Evolutionary conservation across 2,888 invertebrate genomes (phyloP), one percentile per base, ranked within the genome.

Genomic region (Ochropleura leucogaster): DNA sequence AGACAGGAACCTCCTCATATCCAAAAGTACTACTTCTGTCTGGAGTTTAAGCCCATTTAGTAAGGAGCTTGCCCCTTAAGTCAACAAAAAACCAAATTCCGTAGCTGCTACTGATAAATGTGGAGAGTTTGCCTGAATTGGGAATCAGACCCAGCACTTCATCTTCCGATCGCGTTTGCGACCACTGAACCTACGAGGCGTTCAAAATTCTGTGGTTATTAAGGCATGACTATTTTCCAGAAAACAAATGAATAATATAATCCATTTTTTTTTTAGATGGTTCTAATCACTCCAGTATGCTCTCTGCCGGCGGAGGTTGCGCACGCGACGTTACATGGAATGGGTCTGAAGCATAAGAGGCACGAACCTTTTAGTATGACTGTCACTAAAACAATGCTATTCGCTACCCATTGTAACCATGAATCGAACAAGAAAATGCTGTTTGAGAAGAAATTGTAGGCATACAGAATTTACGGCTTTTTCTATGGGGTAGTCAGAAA

Each of bases 211-310:
- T 59, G 20, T 1, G 9, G 4, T 42, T 18, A 59, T 5, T 18
- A 18, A 40, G 9, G 40, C 18, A 9, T 59, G 12, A 20, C 5
- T 51, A n/a, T 51, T 51, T 51, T 60, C 4, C 9, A 42, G 10
- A 59, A 57, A 18, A 4, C 18, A 40, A 40, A 59, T 40, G 10
- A 42, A 42, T n/a, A 6, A 6, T 2, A 42, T 60, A 42, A 42
- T 47, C 14, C 3, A 42, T 55, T 55, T 65, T 47, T 74, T 47
- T 66, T 66, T 1, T 91, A 96, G 96, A 40, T 92, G 30, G 88
- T 95, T 1, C 79, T 96, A 12, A 92, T 96, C 88, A 94, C 95
- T 0, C 95, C 95, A 16, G 75, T 90, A 1, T 96, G 96, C 71
- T 87, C 90, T 7, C 74, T 92, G 18, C 92, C 94, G 0, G 82